A percentile compares a stretch with the other conserved stretches of the same genome.
Conservation (phyloP, 2,888 invertebrate genomes). For the Geotrupes spiniger region DNA sequence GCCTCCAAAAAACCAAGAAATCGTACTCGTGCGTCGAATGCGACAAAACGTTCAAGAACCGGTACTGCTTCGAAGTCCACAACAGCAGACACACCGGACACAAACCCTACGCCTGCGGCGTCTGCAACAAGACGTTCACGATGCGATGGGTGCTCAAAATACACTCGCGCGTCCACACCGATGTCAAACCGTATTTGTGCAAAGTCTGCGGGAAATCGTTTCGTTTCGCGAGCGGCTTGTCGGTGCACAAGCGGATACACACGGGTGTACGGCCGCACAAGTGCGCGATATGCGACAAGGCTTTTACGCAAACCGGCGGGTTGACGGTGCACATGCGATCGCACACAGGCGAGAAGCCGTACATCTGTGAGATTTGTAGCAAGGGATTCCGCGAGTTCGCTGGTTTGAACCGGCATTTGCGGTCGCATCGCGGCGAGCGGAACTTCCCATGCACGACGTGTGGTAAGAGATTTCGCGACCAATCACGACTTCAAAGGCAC, state of each 20-base stretch:
- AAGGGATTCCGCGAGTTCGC: conserved; percentile 22
- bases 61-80: conserved; percentile 19
- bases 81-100: conserved; percentile 19
- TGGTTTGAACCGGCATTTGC: conserved; percentile 14
- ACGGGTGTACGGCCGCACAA: conserved; percentile 18
- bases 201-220: conserved; percentile 21
- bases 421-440: conserved; percentile 14
- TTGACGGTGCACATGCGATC: conserved; percentile 20
- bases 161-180: conserved; percentile 18
- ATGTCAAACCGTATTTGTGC: conserved; percentile 18
- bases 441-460: conserved; percentile 21
- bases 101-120: conserved; percentile 18
- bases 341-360: conserved; percentile 21
- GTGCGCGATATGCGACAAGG: conserved; percentile 24
- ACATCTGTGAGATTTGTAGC: conserved; percentile 22
- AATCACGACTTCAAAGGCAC: conserved; percentile 13
- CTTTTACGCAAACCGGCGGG: conserved; percentile 16
- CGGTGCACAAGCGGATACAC: conserved; percentile 19
- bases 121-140: conserved; percentile 18
- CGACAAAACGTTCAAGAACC: conserved; percentile 17
- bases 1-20: conserved; percentile 8
- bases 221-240: conserved; percentile 15
- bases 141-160: conserved; percentile 21
- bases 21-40: conserved; percentile 16
- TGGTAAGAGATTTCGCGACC: conserved; percentile 18